Percentiles rank a stretch among this genome's conserved stretches.
These are phyloP conservation scores for Pluvialis apricaria DNA, from an alignment of 2,113 vertebrate species.

Conservation along the genomic window DNA sequence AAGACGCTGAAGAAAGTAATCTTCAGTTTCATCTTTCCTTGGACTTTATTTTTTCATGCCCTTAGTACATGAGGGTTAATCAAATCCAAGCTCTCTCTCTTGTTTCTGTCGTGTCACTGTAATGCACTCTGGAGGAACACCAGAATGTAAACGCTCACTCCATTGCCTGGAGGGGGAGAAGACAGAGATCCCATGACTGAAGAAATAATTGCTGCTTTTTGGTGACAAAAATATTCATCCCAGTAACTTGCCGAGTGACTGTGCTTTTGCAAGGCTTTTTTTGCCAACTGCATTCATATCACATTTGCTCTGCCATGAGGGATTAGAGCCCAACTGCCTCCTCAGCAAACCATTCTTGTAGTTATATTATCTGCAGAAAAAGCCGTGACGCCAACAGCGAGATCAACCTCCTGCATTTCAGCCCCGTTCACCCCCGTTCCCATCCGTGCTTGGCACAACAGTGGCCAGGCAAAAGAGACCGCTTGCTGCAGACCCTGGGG, in stretches of 20 bases:
- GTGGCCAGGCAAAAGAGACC: not conserved
- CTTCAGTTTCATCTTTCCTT: not conserved
- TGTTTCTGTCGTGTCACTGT: not conserved
- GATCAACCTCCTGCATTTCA: not conserved
- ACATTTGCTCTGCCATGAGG: not conserved
- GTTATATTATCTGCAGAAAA: not conserved
- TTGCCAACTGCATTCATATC: not conserved
- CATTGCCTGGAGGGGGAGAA: not conserved
- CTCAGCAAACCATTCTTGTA: not conserved
- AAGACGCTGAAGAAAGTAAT: not conserved
- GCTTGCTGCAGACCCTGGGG: not conserved
- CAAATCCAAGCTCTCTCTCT: not conserved
- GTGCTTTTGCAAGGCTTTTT: not conserved
- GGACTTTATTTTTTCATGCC: not conserved
- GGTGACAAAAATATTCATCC: not conserved
- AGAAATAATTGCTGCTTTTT: conserved; percentile 2
- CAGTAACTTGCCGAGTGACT: not conserved
- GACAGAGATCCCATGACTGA: not conserved
- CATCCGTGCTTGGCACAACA: not conserved
- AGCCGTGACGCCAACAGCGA: not conserved
- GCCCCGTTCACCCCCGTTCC: not conserved
- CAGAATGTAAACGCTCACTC: not conserved
- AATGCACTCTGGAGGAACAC: not conserved
- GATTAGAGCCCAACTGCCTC: not conserved
- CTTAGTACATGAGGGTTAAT: not conserved